Evolutionary conservation across 2,113 vertebrate species (phyloP).

Genomic region (Butorides virescens): DNA sequence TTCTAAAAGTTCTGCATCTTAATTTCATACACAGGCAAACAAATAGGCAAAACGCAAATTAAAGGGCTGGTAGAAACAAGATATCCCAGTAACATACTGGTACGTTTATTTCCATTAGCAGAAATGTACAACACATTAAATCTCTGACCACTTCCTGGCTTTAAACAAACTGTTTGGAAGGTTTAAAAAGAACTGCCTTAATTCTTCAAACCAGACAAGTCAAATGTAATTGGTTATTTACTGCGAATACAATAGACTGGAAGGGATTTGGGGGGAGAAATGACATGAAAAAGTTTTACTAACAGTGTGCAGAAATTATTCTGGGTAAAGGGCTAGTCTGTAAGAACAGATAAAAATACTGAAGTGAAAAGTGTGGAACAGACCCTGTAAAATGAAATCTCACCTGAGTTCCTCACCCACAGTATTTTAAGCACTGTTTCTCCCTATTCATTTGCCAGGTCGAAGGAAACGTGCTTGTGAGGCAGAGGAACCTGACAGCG

Average conservation of each 20-base stretch:
- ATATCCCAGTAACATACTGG: rapidly evolving
- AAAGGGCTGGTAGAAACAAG: neutral
- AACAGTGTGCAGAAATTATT: rapidly evolving
- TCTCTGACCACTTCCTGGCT: neutral
- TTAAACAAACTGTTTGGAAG: neutral
- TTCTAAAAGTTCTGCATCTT: neutral
- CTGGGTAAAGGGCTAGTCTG: neutral
- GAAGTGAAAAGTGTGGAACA: neutral
- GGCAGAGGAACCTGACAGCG: too few species aligned
- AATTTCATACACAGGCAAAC: neutral
- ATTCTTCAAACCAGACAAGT: too few species aligned
- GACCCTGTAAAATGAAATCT: neutral
- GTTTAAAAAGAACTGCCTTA: neutral
- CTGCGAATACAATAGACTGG: neutral
- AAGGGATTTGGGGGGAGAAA: neutral
- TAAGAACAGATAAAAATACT: neutral
- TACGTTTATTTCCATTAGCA: rapidly evolving
- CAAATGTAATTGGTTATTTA: neutral
- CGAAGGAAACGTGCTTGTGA: rapidly evolving
- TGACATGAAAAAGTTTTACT: rapidly evolving
- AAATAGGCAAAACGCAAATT: neutral
- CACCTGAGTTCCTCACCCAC: rapidly evolving
- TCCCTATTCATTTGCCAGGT: rapidly evolving
- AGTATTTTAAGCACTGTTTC: rapidly evolving
- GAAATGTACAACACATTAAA: rapidly evolving